Evolutionary conservation across 2,888 invertebrate genomes (phyloP).

Genomic region (Netelia fuscicornis): DNA sequence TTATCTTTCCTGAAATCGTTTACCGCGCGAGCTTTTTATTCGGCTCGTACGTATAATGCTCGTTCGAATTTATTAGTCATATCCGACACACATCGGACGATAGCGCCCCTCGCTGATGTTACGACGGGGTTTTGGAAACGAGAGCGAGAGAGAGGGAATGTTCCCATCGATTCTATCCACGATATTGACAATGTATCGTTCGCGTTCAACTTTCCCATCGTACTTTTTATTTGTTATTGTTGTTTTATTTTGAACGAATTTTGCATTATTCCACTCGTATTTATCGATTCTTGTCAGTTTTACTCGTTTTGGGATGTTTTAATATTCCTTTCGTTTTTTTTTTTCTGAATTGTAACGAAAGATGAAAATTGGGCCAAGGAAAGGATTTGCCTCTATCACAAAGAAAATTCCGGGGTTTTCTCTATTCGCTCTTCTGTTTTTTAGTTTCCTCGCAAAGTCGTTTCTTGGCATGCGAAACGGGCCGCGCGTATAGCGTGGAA

Average conservation of each 20-base stretch:
- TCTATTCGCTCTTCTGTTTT: neutral
- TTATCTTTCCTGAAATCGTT: conserved; percentile 61
- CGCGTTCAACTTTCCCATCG: conserved; percentile 15
- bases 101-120: neutral
- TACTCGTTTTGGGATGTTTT: neutral
- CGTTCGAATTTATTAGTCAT: conserved; percentile 62
- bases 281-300: neutral
- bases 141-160: neutral
- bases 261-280: neutral
- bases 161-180: neutral
- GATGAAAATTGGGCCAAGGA: neutral
- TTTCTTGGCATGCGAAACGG: conserved; percentile 9
- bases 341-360: neutral
- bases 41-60: conserved; percentile 47
- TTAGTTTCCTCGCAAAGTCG: neutral
- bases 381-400: neutral
- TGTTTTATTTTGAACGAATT: neutral
- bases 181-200: conserved; percentile 37
- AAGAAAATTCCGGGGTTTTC: neutral
- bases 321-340: no score
- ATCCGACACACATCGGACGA: neutral
- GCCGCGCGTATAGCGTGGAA: conserved; percentile 4
- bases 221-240: neutral
- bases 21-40: conserved; percentile 55
- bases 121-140: neutral